Conservation (phyloP, 2,797 vertebrate species). For the Eulemur albifrons region DNA sequence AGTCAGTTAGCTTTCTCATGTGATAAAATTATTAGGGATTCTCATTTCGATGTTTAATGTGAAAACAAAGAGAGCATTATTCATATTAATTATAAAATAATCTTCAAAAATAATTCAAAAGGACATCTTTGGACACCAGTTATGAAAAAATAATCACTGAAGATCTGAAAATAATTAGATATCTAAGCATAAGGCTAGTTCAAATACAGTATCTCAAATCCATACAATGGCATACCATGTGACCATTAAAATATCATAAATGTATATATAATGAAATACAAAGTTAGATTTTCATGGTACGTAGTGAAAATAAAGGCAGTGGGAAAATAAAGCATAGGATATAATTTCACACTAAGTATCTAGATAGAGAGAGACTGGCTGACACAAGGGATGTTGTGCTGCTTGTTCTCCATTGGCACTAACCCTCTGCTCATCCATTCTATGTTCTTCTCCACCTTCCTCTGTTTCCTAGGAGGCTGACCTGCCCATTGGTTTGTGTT, state of each 20-base stretch:
- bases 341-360: background rate
- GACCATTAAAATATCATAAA: background rate
- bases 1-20: background rate
- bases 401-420: background rate
- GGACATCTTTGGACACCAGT: background rate
- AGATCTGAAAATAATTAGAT: conserved; percentile 13
- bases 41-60: conserved; percentile 14
- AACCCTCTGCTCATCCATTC: background rate
- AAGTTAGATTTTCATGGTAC: background rate
- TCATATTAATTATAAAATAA: conserved; percentile 41
- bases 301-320: background rate
- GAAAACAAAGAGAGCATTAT: background rate
- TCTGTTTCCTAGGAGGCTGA: background rate
- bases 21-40: background rate
- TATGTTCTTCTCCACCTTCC: background rate
- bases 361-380: too few relatives aligned
- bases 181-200: background rate
- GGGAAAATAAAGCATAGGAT: background rate
- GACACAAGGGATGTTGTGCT: background rate
- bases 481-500: background rate
- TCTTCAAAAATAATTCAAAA: conserved; percentile 8
- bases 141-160: conserved; percentile 28
- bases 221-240: background rate
- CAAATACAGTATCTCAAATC: background rate
- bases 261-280: background rate